Conservation (phyloP, 35 echinoderm and acorn worm genomes). For the Holothuria glaberrima region DNA sequence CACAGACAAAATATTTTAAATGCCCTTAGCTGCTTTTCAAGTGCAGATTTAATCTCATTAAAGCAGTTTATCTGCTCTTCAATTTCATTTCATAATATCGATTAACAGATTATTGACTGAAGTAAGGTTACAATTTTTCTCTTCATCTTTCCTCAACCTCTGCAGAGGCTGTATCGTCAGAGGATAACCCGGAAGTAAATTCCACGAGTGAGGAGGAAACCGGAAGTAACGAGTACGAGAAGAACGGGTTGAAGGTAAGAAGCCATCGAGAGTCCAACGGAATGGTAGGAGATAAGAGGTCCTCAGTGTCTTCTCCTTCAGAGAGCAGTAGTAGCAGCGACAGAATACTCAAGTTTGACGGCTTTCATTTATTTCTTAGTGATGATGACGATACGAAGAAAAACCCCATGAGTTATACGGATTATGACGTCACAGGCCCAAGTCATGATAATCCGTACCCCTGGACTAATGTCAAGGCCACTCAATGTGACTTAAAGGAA, state of each 20-base stretch:
- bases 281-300: slow-evolving; percentile 39
- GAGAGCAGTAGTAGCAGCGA: slow-evolving; percentile 15
- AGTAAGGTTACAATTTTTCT: background rate
- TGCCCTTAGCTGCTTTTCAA: no score
- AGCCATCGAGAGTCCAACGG: slow-evolving; percentile 26
- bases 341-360: slow-evolving; percentile 44
- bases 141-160: background rate
- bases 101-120: background rate
- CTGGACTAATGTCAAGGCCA: slow-evolving; percentile 47
- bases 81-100: background rate
- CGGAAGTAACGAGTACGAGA: background rate
- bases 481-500: slow-evolving; percentile 29
- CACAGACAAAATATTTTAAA: no score
- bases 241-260: slow-evolving; percentile 12
- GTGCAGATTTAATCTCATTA: no score
- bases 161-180: background rate
- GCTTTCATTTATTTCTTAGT: slow-evolving; percentile 50
- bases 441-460: slow-evolving; percentile 53
- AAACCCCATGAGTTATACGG: slow-evolving; percentile 34
- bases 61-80: no score
- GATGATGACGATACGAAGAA: slow-evolving; percentile 48
- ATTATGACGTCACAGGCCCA: slow-evolving; percentile 58
- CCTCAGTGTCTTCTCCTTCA: slow-evolving; percentile 8
- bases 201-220: slow-evolving; percentile 41
- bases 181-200: slow-evolving; percentile 30